Evolutionary conservation across 2,888 invertebrate species (phyloP).

Genomic region (Venustoraphidia nigricollis): DNA sequence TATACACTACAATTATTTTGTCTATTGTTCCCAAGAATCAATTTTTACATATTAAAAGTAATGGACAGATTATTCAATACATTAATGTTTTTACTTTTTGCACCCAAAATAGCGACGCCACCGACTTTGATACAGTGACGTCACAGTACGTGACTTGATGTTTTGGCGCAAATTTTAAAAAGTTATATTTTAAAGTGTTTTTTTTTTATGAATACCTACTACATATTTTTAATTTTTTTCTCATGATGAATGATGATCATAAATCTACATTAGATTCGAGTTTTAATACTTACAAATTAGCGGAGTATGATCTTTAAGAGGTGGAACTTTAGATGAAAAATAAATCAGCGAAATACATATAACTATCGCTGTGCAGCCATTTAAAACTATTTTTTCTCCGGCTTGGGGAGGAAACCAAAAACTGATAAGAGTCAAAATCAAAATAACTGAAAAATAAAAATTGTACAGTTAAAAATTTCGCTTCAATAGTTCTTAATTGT

Average conservation of each 20-base stretch:
- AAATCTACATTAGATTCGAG: background rate
- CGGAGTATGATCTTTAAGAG: slow-evolving; percentile 36
- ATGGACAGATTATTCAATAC: too few species aligned
- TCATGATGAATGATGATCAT: too few species aligned
- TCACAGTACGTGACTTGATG: too few species aligned
- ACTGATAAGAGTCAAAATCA: slow-evolving; percentile 38
- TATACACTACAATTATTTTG: too few species aligned
- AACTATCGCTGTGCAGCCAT: slow-evolving; percentile 39
- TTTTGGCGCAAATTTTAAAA: too few species aligned
- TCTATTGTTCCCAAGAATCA: too few species aligned
- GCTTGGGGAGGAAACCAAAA: slow-evolving; percentile 53
- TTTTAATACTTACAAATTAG: slow-evolving; percentile 31
- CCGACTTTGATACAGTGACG: too few species aligned
- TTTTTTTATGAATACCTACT: too few species aligned
- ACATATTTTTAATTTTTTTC: background rate
- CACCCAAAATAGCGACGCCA: too few species aligned
- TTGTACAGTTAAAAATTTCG: background rate
- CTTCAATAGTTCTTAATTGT: slow-evolving; percentile 1
- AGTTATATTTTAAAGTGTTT: too few species aligned
- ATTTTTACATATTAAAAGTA: too few species aligned
- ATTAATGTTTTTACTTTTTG: too few species aligned
- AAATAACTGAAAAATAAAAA: slow-evolving; percentile 31
- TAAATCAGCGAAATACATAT: slow-evolving; percentile 45
- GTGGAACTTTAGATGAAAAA: slow-evolving; percentile 41
- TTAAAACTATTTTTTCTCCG: slow-evolving; percentile 46